Evolutionary conservation across 1,140 invertebrate species (phyloP).

Genomic region (Danaus melanippus): DNA sequence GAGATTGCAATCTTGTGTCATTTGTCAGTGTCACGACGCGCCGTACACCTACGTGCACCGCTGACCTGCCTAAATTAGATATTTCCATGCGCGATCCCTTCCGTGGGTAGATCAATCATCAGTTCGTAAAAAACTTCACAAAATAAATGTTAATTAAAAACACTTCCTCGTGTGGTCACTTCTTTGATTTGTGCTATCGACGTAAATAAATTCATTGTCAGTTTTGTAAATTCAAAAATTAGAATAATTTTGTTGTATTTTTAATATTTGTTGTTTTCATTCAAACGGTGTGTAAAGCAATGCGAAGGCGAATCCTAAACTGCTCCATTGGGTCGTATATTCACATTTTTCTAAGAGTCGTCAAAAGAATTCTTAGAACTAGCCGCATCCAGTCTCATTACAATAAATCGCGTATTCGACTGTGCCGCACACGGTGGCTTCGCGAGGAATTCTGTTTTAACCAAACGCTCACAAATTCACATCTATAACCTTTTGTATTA

Average conservation of each 20-base stretch:
- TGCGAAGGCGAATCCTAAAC: constrained; percentile 23
- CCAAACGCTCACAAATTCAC: constrained; percentile 70
- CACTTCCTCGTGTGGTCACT: too few species aligned
- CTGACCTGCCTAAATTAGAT: constrained; percentile 58
- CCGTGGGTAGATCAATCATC: too few species aligned
- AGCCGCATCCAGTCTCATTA: constrained; percentile 49
- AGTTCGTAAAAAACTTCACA: too few species aligned
- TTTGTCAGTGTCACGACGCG: constrained; percentile 65
- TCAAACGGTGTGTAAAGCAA: constrained; percentile 3
- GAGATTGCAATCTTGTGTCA: constrained; percentile 67
- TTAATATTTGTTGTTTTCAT: too few species aligned
- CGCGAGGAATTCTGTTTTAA: constrained; percentile 68
- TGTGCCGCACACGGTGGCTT: constrained; percentile 60
- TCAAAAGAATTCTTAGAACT: constrained; percentile 59
- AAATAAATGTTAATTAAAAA: too few species aligned
- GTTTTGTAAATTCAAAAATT: too few species aligned
- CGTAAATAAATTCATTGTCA: too few species aligned
- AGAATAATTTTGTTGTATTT: too few species aligned
- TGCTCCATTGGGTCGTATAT: constrained; percentile 13
- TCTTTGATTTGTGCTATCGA: too few species aligned
- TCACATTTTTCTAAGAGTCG: constrained; percentile 54
- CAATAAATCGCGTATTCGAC: constrained; percentile 59
- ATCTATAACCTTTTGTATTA: constrained; percentile 67
- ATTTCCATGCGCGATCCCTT: too few species aligned
- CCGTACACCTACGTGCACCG: constrained; percentile 43